Conservation (phyloP, 1,140 invertebrate genomes). For the Trichonephila clavipes region DNA sequence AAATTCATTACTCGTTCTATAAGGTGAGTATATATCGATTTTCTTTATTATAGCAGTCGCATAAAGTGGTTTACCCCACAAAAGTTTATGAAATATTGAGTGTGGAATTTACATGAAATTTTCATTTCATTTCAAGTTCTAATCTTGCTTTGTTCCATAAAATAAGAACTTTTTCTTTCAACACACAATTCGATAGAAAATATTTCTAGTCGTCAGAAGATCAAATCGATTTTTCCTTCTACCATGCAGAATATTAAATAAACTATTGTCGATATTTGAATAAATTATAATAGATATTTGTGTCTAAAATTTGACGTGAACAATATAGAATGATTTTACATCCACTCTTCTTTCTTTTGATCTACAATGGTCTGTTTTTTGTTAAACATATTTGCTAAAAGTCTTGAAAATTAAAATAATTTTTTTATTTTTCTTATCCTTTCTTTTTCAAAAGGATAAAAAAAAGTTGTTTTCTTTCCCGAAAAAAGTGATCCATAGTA, state of each 20-base stretch:
- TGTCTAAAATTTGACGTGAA: too few species aligned
- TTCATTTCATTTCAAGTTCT: not conserved
- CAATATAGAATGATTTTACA: too few species aligned
- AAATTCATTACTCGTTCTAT: not conserved
- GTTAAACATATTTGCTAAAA: too few species aligned
- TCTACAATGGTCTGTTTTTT: too few species aligned
- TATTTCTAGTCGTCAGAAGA: not conserved
- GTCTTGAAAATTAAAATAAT: too few species aligned
- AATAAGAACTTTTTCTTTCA: not conserved
- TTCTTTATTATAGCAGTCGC: conserved; percentile 16
- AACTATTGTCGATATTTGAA: not conserved
- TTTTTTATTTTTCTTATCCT: too few species aligned
- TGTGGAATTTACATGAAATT: not conserved
- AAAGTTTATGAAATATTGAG: conserved; percentile 13
- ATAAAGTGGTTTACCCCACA: not conserved
- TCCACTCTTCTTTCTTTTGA: too few species aligned
- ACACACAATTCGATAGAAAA: not conserved
- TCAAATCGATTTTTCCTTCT: not conserved
- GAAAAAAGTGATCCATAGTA: too few species aligned
- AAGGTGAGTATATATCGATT: not conserved
- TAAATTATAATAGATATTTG: too few species aligned
- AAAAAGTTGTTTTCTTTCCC: too few species aligned
- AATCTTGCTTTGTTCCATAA: not conserved
- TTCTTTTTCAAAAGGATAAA: too few species aligned
- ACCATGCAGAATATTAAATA: not conserved